Base-by-base conservation (phyloP, 2,113 vertebrate genomes). In the Sinocyclocheilus anshuiensis region DNA sequence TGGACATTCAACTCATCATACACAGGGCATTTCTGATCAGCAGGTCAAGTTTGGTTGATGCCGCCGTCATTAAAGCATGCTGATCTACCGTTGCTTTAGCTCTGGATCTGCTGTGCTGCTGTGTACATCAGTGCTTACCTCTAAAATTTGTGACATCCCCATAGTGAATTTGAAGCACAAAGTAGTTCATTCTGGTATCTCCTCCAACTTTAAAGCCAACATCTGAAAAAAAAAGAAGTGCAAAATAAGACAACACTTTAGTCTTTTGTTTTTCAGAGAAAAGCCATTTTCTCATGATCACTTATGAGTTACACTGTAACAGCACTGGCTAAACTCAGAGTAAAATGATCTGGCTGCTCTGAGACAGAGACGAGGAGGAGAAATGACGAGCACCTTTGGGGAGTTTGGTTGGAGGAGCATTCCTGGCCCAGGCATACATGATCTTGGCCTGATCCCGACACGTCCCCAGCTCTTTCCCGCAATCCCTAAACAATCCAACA, bases 121-220 rank as follows among this genome's bases (percentile, higher is more conserved):
- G 45, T 48, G 45, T n/a, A n/a, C 59, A 12, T 74, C 33, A 6
- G 71, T 42, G 15, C 1, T 74, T 16, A 98, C 98, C 97, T 95
- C 90, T 95, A 87, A 99, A 99, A 89, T 95, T 95, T 91, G 89
- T 91, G 79, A 96, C 77, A 81, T 99, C 97, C 10, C 97, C 98
- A 88, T 99, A 99, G 93, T 99, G 98, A 10, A 99, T 97, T 89
- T 99, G 98, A 10, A 99, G 96, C 83, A 99, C 97, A 90, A 99
- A 97, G 90, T 96, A 95, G 90, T 96, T 95, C 87, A 94, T 96
- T 85, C 94, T 95, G 1, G 95, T 93, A 88, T 94, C 95, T 90
- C 94, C 96, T 91, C 97, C 98, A 89, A 99, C 98, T 96, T 96
- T 96, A 93, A 99, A 99, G 83, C 97, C 98, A 90, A 99, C 98